Evolutionary conservation across 2,888 invertebrate species (phyloP).

Genomic region (Neelides folsomi): DNA sequence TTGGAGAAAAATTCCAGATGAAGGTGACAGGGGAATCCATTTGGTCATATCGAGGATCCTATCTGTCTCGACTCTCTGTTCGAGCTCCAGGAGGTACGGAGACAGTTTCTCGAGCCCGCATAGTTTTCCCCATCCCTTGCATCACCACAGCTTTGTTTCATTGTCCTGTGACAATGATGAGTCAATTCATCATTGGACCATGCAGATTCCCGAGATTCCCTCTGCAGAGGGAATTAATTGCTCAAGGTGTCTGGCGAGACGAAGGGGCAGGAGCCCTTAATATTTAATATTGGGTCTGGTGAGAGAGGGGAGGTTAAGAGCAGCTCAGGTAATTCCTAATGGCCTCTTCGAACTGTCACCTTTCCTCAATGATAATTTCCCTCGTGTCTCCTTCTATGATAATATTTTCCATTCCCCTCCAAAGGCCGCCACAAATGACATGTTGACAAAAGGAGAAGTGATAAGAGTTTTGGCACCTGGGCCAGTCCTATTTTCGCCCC

Average conservation of each 20-base stretch:
- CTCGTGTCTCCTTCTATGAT: constrained; percentile 6
- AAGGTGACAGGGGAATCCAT: constrained; percentile 13
- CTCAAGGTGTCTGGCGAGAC: neutral
- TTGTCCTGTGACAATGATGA: constrained; percentile 15
- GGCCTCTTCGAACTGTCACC: constrained; percentile 4
- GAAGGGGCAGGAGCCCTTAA: neutral
- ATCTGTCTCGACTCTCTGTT: constrained; percentile 7
- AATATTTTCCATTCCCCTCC: constrained; percentile 7
- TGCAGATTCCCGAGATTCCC: too few relatives aligned
- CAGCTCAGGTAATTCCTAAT: constrained; percentile 4
- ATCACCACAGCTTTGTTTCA: constrained; percentile 6
- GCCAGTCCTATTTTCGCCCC: neutral
- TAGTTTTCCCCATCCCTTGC: too few relatives aligned
- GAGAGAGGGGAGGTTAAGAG: too few relatives aligned
- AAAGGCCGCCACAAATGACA: constrained; percentile 11
- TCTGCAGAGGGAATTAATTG: neutral
- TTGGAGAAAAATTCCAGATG: constrained; percentile 1
- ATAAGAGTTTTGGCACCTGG: constrained; percentile 13
- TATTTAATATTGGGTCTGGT: too few relatives aligned
- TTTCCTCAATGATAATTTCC: constrained; percentile 6
- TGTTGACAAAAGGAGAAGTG: constrained; percentile 18
- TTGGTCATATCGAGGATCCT: neutral
- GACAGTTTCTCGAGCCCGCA: too few relatives aligned
- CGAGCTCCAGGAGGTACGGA: constrained; percentile 2
- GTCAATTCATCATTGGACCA: too few relatives aligned